Evolutionary conservation across 2,888 invertebrate genomes (phyloP), one percentile per base, ranked within the genome.

Genomic region (Blastobasis lacticolella): DNA sequence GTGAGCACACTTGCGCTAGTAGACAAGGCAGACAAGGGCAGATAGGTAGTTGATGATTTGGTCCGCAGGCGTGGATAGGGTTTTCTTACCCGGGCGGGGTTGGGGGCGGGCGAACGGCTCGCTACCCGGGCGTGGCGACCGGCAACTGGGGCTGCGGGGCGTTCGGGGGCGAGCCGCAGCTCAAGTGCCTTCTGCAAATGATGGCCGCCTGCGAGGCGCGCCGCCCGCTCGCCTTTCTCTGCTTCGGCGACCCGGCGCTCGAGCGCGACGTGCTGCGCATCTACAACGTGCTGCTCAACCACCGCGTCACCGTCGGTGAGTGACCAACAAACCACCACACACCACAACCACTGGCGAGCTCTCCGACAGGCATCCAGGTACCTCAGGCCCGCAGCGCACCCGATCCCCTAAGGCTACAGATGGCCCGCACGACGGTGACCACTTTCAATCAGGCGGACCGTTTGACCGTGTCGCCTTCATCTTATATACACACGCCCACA

Each of bases 81-180:
- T 92, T 94, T 62, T 89, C 87, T 46, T 89, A 85, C 60, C 81
- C 74, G 56, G 80, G 75, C 7, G 77, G 77, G n/a, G n/a, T n/a
- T n/a, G n/a, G 76, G 51, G 78, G 74, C n/a, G 60, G 68, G 42
- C 6, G 37, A 8, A 65, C 74, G 45, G 67, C 78, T 38, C 80
- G 73, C 46, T 79, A 89, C 56, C 90, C 91, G 0, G 91, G 92
- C 0, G 91, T 97, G 0, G 97, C 96, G 1, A 95, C 96, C 0
- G 97, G 97, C 6, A 97, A 97, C 86, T 97, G 97, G 97, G 97
- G 98, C 3, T 97, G 97, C 81, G 96, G 96, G 0, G 96, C 95
- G 0, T 97, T 95, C 78, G 90, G 92, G 1, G 97, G 97, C 0
- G 91, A 93, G 49, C 88, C 93, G 0, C 83, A 89, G 5, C 81